phyloP scores from a whole-genome alignment of 2,113 vertebrate genomes.

The Tauraco erythrolophus region DNA sequence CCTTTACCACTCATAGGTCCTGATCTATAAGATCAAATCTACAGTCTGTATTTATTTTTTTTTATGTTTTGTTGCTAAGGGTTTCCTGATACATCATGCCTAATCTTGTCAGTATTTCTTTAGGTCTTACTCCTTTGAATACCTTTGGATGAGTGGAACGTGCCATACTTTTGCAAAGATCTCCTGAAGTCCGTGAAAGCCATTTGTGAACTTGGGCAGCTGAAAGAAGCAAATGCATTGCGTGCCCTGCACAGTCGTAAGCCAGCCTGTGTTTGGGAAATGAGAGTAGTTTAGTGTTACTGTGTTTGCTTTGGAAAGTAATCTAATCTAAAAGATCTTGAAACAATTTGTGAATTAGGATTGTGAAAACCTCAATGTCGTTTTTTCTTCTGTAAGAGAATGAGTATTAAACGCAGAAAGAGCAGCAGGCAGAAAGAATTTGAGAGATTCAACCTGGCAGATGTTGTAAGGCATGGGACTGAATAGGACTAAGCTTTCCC shows the following conservation, averaged over 20 bases:
- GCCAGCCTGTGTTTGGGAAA: neutral
- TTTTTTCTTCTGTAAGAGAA: neutral
- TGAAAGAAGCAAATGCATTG: neutral
- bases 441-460: neutral
- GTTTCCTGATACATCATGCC: neutral
- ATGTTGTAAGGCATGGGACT: neutral
- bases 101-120: neutral
- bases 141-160: neutral
- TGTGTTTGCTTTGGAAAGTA: conserved; percentile 3
- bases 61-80: neutral
- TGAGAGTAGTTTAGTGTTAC: neutral
- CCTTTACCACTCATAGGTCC: neutral
- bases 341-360: neutral
- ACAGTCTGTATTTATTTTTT: neutral
- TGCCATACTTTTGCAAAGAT: neutral
- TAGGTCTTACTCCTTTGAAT: neutral
- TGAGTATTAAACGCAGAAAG: neutral
- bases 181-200: neutral
- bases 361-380: neutral
- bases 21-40: neutral
- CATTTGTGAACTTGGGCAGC: neutral
- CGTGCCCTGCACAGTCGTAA: neutral
- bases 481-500: neutral
- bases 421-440: neutral
- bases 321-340: neutral